These are phyloP conservation scores for Epiblema foenella DNA, from an alignment of 2,888 invertebrate genomes.

Conservation along the genomic window DNA sequence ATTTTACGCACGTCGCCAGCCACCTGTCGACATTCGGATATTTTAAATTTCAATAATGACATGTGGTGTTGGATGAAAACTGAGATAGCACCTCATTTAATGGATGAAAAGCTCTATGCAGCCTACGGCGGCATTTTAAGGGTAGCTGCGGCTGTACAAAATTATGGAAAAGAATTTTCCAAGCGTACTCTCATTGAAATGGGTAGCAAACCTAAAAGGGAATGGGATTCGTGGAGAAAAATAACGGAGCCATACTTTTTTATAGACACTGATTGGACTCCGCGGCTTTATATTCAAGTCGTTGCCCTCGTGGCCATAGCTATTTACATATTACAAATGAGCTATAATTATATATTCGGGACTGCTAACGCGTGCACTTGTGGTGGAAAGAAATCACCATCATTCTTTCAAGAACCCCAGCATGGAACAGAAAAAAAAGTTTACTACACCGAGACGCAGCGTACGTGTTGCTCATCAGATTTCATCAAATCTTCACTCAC, in stretches of 20 bases:
- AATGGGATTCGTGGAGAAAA: constrained; percentile 68
- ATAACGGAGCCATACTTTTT: constrained; percentile 61
- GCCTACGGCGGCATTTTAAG: constrained; percentile 75
- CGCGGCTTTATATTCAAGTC: constrained; percentile 61
- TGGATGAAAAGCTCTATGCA: constrained; percentile 71
- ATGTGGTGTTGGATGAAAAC: constrained; percentile 80
- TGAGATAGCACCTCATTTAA: constrained; percentile 72
- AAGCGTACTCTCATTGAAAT: constrained; percentile 68
- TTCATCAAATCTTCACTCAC: constrained; percentile 60
- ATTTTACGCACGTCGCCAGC: constrained; percentile 69
- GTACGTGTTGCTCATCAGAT: constrained; percentile 47
- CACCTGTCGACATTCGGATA: constrained; percentile 71
- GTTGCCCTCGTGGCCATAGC: constrained; percentile 60
- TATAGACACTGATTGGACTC: constrained; percentile 66
- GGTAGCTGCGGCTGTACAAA: constrained; percentile 76
- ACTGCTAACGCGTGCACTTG: constrained; percentile 61
- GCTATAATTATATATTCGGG: constrained; percentile 64
- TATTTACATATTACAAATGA: constrained; percentile 68
- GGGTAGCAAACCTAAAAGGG: constrained; percentile 48
- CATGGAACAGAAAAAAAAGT: constrained; percentile 56
- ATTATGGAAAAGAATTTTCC: constrained; percentile 70
- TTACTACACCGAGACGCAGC: constrained; percentile 55
- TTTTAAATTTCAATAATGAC: constrained; percentile 74
- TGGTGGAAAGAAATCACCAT: constrained; percentile 43
- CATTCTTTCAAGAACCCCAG: constrained; percentile 51